Conservation (phyloP, 2,888 invertebrate species). For the Melipona beecheii region DNA sequence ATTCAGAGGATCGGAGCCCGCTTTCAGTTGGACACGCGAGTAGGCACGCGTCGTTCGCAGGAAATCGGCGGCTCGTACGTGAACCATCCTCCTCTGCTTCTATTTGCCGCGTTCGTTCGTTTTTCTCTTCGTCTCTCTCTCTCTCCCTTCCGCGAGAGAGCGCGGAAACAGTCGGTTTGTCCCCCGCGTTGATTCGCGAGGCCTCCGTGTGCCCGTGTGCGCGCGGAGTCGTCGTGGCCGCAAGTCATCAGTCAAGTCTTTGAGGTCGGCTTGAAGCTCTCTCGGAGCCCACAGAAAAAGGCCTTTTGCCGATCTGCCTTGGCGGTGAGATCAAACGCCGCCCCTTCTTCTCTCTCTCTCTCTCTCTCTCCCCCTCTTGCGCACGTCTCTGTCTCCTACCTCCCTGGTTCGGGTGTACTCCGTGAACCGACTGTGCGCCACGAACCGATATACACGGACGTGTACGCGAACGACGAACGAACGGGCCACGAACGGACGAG, state of each 20-base stretch:
- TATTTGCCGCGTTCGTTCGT: conserved; percentile 24
- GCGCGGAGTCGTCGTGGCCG: conserved; percentile 64
- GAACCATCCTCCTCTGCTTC: conserved; percentile 47
- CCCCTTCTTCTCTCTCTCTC: not conserved
- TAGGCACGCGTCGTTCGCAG: conserved; percentile 76
- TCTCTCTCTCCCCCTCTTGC: conserved; percentile 46
- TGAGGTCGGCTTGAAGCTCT: conserved; percentile 74
- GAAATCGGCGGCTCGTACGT: conserved; percentile 56
- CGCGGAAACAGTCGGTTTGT: conserved; percentile 23
- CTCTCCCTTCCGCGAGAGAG: not conserved
- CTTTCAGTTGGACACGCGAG: conserved; percentile 74
- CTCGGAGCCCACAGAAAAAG: conserved; percentile 76
- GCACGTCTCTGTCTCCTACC: conserved; percentile 23
- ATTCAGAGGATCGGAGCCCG: conserved; percentile 1
- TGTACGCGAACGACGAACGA: conserved; percentile 42
- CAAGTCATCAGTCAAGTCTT: conserved; percentile 81
- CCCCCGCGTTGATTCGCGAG: conserved; percentile 48
- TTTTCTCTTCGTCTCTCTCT: conserved; percentile 16
- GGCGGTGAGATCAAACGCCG: conserved; percentile 80
- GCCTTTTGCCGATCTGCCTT: conserved; percentile 78
- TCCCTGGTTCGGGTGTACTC: conserved; percentile 62
- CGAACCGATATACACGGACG: conserved; percentile 67
- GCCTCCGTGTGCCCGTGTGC: conserved; percentile 48
- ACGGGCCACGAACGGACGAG: conserved; percentile 20
- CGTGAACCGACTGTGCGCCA: conserved; percentile 71